phyloP scores from a whole-genome alignment of 2,113 vertebrate genomes.

The Hippolais icterina region DNA sequence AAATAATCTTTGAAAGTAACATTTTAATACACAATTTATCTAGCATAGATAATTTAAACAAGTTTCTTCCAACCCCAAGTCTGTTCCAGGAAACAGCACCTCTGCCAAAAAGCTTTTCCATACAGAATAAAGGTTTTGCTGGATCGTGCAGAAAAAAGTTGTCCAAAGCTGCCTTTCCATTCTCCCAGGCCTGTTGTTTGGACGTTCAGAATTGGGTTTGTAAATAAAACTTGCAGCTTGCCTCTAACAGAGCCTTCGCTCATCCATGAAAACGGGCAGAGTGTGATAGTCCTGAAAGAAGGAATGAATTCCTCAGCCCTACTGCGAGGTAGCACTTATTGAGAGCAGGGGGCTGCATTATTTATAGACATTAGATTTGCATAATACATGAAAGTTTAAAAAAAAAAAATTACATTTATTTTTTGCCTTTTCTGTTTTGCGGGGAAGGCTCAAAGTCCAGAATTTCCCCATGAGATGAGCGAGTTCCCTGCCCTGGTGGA shows the following conservation, averaged over 20 bases:
- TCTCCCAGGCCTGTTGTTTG: neutral
- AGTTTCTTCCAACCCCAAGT: neutral
- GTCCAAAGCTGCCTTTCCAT: neutral
- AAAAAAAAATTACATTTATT: neutral
- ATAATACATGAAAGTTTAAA: conserved; percentile 33
- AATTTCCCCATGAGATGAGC: rapidly evolving
- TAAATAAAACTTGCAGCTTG: neutral
- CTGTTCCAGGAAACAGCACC: neutral
- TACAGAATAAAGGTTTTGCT: neutral
- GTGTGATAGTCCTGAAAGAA: neutral
- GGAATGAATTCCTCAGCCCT: neutral
- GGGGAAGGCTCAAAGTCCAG: neutral
- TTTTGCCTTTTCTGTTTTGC: neutral
- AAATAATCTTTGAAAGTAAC: conserved; percentile 32
- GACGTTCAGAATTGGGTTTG: neutral
- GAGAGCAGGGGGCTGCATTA: neutral
- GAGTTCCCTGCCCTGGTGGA: neutral
- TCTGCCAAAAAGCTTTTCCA: neutral
- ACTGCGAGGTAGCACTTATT: neutral
- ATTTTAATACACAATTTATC: conserved; percentile 55
- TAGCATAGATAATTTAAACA: conserved; percentile 43
- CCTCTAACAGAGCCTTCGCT: neutral
- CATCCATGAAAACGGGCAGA: neutral
- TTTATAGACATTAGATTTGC: conserved; percentile 16
- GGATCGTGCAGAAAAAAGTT: neutral